These are phyloP conservation scores for Conger conger DNA, from an alignment of 2,113 vertebrate species.

Conservation along the genomic window DNA sequence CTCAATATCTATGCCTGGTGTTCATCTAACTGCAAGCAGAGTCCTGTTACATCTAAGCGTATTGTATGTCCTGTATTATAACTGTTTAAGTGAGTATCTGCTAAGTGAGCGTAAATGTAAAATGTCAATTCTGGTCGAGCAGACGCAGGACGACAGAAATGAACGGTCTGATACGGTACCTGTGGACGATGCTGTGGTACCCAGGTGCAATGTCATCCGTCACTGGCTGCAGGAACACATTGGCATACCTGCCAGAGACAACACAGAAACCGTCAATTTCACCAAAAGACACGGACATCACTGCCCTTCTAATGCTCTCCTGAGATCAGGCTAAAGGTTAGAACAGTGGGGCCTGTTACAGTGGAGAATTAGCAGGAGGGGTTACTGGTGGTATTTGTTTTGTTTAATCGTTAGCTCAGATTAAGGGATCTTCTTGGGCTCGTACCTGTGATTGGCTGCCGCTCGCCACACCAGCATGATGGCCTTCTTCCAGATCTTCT, in stretches of 20 bases:
- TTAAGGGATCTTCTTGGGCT: no score
- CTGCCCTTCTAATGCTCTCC: neutral
- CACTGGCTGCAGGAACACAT: conserved; percentile 95
- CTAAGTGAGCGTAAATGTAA: no score
- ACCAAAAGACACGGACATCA: neutral
- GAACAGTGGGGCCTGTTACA: no score
- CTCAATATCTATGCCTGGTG: no score
- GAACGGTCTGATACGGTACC: conserved; percentile 78
- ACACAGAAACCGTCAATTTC: conserved; percentile 28
- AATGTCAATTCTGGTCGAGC: no score
- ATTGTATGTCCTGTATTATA: no score
- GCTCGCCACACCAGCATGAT: conserved; percentile 99
- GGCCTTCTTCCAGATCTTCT: conserved; percentile 99
- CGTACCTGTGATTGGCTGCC: conserved; percentile 98
- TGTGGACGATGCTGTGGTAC: conserved; percentile 95
- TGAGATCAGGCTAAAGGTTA: neutral
- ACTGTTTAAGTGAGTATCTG: no score
- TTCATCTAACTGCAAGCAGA: no score
- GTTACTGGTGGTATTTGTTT: no score
- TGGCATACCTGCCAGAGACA: conserved; percentile 80
- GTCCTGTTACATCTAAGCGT: no score
- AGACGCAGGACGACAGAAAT: neutral
- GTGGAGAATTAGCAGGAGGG: no score
- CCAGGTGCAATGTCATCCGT: conserved; percentile 96
- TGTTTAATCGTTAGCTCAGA: no score